Percentiles rank a stretch among this genome's conserved stretches.
Evolutionary conservation across 2,888 invertebrate genomes (phyloP).

Genomic region (Onthophagus sagittarius): DNA sequence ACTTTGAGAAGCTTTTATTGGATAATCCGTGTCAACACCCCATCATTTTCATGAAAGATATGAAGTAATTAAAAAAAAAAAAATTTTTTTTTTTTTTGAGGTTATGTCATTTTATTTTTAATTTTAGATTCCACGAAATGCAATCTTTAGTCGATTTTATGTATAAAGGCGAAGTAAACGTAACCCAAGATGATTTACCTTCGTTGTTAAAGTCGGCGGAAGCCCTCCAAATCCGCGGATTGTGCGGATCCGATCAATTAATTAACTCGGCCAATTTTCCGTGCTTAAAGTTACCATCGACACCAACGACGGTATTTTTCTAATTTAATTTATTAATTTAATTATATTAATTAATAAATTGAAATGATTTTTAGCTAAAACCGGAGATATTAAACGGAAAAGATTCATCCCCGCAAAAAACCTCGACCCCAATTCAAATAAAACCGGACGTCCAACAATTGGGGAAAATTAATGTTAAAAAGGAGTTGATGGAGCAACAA

Average conservation of each 20-base stretch:
- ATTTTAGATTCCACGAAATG: conserved; percentile 69
- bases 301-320: conserved; percentile 6
- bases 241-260: conserved; percentile 50
- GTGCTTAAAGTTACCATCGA: conserved; percentile 34
- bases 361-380: conserved; percentile 1
- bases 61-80: conserved; percentile 53
- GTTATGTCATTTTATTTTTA: not conserved
- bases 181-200: conserved; percentile 78
- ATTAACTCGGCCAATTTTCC: conserved; percentile 46
- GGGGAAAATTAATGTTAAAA: conserved; percentile 1
- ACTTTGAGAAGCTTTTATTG: conserved; percentile 73
- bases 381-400: conserved; percentile 17
- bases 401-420: conserved; percentile 21
- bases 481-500: not conserved
- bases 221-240: conserved; percentile 75
- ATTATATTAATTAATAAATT: not conserved
- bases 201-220: conserved; percentile 80
- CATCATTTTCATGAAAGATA: conserved; percentile 78
- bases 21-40: conserved; percentile 86
- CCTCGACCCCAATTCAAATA: conserved; percentile 21
- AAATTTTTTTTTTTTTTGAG: not conserved
- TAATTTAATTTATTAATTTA: no score
- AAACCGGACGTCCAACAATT: conserved; percentile 38
- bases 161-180: conserved; percentile 87
- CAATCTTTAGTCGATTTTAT: conserved; percentile 85